These are phyloP conservation scores for Lithosia quadra DNA, from an alignment of 2,888 invertebrate species.

Conservation along the genomic window DNA sequence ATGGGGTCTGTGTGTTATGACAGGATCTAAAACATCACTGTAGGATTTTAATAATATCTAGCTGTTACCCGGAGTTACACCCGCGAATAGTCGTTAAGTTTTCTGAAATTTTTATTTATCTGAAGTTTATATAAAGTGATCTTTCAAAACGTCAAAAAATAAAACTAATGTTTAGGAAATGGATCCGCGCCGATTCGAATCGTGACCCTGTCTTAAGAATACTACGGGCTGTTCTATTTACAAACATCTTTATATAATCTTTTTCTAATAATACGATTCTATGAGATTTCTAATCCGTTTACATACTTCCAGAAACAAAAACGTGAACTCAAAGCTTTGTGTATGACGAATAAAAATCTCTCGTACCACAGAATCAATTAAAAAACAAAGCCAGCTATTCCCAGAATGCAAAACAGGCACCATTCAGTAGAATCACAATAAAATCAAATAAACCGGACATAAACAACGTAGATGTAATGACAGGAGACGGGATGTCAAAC, in stretches of 20 bases:
- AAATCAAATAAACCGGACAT: slow-evolving; percentile 31
- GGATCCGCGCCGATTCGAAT: too few species aligned
- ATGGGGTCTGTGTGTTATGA: not conserved
- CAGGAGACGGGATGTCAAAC: not conserved
- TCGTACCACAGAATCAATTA: slow-evolving; percentile 8
- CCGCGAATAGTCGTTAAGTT: not conserved
- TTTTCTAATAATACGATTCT: too few species aligned
- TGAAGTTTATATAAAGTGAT: too few species aligned
- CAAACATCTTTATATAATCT: too few species aligned
- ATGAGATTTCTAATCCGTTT: not conserved
- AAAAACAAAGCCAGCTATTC: slow-evolving; percentile 25
- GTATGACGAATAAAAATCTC: not conserved
- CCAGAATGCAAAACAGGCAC: slow-evolving; percentile 27
- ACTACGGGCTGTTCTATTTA: too few species aligned
- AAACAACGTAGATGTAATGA: slow-evolving; percentile 8
- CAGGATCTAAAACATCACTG: not conserved
- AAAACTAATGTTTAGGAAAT: too few species aligned
- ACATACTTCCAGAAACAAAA: not conserved
- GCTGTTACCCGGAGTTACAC: too few species aligned
- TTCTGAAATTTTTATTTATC: not conserved
- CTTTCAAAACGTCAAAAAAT: too few species aligned
- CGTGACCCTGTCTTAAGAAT: too few species aligned
- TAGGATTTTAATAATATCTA: too few species aligned
- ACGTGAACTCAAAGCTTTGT: not conserved
- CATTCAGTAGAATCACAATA: slow-evolving; percentile 20